Base-by-base conservation (phyloP, 2,113 vertebrate species). In the Lamprologus tigripictilis region DNA sequence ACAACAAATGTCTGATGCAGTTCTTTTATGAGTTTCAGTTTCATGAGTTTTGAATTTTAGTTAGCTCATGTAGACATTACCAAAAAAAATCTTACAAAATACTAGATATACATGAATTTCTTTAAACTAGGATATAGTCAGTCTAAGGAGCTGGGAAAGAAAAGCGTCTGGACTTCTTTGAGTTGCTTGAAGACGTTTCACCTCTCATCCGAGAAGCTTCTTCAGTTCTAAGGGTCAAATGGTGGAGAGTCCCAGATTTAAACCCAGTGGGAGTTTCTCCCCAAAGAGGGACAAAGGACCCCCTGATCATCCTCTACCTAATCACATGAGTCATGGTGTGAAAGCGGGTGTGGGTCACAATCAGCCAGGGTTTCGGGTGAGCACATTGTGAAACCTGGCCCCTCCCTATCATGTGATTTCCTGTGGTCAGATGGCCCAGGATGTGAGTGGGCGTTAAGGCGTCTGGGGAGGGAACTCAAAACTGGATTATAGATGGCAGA, bases 291-390 rank as follows among this genome's bases (percentile, higher is more conserved):
- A 45, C 42, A 45, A 45, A 45, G 42, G 42, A 45, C 3, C 3
- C 9, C 51, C 10, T 21, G 1, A 54, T 54, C 1, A 54, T 54
- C 51, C 51, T 54, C n/a, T 26, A 55, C 47, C 47, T 51, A 49
- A 13, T 55, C 53, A 1, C 53, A 7, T 3, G 3, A 13, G 53
- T 0, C 21, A 23, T 2, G 1, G 11, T 23, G 53, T 55, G 53
- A 23, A 23, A 55, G 6, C 6, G 1, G 21, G 53, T 55, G 53
- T 55, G 11, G 53, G 53, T 55, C 11, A 12, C 53, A 23, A 13
- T 55, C 21, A 55, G 53, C 49, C 49, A 53, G 19, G 9, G 9
- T 53, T 53, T 53, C 3, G 9, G 19, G 9, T 53, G 49, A 53
- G 9, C 19, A 2, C 49, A 53, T 53, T 53, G 19, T 53, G 49